Evolutionary conservation across 2,888 invertebrate genomes (phyloP), one percentile per base, ranked within the genome.

Genomic region (Nemapogon koenigi): DNA sequence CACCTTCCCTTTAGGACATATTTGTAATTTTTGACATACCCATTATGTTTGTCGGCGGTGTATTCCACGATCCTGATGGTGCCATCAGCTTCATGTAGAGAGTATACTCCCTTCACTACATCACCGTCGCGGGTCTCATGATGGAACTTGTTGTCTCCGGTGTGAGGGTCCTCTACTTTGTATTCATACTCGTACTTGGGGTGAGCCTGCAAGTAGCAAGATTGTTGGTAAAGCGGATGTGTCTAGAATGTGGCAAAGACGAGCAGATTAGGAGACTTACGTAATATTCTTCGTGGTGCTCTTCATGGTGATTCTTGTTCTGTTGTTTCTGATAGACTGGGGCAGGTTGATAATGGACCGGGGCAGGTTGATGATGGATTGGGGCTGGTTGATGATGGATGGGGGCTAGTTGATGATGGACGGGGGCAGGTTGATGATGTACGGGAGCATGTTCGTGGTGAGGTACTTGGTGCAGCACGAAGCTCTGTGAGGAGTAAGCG

Each of bases 101-200:
- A 55, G 50, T 62, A 56, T 30, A 51, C 46, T 11, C 66, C 67
- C 44, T 66, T 61, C 15, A 66, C 65, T 25, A 55, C 53, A 47
- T 66, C 67, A 25, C 67, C 67, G 42, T 66, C 65, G 22, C 57
- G 49, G 37, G 48, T 43, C 46, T 72, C 72, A 46, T 62, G 60
- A 48, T 62, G 64, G 41, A 49, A 50, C 49, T 67, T 64, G 46
- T 50, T 50, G 51, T 72, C 70, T 30, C 66, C 65, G 43, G 70
- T 72, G 50, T 67, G 63, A 16, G 57, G 57, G 48, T 71, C 71
- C 47, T 61, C 52, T 16, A 72, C 70, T 40, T 62, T 62, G 48
- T 72, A 71, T 49, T 59, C 62, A 51, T 59, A 67, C 39, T 55
- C 43, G 47, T 55, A 55, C 38, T 50, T 49, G 17, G 54, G 54